Evolutionary conservation across 2,797 vertebrate genomes (phyloP).

Genomic region (Lates japonicus): DNA sequence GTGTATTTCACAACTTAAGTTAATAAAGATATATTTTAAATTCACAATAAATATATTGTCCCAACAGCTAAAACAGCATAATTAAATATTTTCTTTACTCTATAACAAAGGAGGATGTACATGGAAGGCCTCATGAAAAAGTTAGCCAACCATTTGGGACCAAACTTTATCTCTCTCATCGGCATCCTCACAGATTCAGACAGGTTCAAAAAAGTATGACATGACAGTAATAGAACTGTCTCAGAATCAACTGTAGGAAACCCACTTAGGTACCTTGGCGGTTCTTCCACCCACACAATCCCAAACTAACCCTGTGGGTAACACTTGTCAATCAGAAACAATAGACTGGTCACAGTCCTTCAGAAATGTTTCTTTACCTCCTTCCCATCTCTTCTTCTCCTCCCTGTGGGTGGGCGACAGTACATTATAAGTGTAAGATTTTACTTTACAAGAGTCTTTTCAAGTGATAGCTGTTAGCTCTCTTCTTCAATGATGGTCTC

Average conservation of each 20-base stretch:
- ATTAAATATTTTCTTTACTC: not conserved
- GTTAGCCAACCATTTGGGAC: conserved; percentile 40
- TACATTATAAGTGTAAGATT: conserved; percentile 79
- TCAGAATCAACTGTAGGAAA: conserved; percentile 49
- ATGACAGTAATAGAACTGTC: conserved; percentile 73
- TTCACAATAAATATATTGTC: not conserved
- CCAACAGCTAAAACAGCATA: conserved; percentile 1
- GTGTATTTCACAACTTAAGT: not conserved
- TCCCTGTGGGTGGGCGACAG: conserved; percentile 60
- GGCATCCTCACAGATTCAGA: conserved; percentile 41
- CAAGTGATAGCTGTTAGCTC: conserved; percentile 71
- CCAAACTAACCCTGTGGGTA: conserved; percentile 59
- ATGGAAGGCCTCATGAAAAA: conserved; percentile 22
- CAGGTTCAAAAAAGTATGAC: conserved; percentile 59
- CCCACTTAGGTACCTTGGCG: conserved; percentile 47
- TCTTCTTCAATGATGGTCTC: conserved; percentile 50
- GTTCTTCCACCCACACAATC: conserved; percentile 64
- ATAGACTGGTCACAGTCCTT: conserved; percentile 64
- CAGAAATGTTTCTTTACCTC: conserved; percentile 61
- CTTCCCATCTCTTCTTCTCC: conserved; percentile 38
- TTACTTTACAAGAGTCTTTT: conserved; percentile 58
- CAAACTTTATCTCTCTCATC: conserved; percentile 43
- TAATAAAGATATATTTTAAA: not conserved
- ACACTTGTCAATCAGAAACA: conserved; percentile 77
- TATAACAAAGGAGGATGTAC: not conserved